Evolutionary conservation across 2,888 invertebrate genomes (phyloP), one percentile per base, ranked within the genome.

Genomic region (Leptura quadrifasciata): DNA sequence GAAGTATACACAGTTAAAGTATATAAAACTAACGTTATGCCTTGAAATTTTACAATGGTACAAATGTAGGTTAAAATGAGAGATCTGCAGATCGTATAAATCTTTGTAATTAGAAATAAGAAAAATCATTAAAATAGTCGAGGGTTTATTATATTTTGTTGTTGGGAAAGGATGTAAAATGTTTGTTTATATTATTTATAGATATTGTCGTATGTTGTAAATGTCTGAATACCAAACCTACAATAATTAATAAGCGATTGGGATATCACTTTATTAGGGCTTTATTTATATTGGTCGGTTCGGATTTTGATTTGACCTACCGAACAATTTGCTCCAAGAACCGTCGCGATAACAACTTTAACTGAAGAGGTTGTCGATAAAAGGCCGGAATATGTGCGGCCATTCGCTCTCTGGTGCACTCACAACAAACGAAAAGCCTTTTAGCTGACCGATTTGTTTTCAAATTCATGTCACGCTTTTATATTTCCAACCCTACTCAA

Each of bases 401-500:
- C 9, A 55, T 55, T 55, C 15, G 15, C 55, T 55, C 20, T 9
- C 15, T 21, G 20, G 15, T 57, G 57, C 57, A 57, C 57, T 20
- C 57, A 57, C 57, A 47, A 47, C 47, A 47, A 47, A 17, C 57
- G 20, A 9, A 20, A 20, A 57, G 57, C 57, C 57, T 57, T 57
- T 57, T 57, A 57, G 57, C 20, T 21, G 54, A 57, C 18, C 57
- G 57, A 57, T 57, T 57, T 21, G 21, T 57, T 21, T 57, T 57
- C 9, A 21, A 57, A 57, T 57, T 57, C 57, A 10, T 18, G 57
- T 57, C 57, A 20, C 10, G 21, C 57, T 4, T 21, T n/a, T n/a
- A 47, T 47, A 47, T n/a, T 47, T 21, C 57, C 57, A 57, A 57
- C 21, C 57, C 57, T 18, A 57, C 20, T 57, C 57, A 57, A 57